These are phyloP conservation scores for Melolontha melolontha DNA, from an alignment of 2,888 invertebrate genomes.

Conservation along the genomic window DNA sequence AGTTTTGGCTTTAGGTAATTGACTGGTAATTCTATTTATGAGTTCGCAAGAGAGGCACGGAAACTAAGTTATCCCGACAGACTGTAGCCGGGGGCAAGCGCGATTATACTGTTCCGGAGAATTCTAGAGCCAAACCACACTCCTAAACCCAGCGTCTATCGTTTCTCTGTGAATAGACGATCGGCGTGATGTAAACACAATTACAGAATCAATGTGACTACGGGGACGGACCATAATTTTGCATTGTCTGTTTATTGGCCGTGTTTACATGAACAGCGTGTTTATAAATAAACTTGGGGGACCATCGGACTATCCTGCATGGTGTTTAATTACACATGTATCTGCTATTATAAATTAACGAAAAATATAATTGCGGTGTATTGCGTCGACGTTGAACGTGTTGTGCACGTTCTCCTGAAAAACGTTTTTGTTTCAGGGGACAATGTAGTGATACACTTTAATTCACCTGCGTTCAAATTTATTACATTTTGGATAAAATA, in stretches of 20 bases:
- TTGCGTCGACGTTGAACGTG: constrained; percentile 24
- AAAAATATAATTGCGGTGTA: constrained; percentile 44
- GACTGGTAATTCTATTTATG: constrained; percentile 53
- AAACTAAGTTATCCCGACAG: constrained; percentile 48
- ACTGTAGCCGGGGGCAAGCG: constrained; percentile 17
- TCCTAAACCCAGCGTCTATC: constrained; percentile 28
- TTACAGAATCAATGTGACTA: constrained; percentile 54
- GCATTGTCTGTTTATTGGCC: constrained; percentile 52
- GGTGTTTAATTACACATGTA: constrained; percentile 47
- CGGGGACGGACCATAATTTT: constrained; percentile 50
- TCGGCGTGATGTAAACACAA: constrained; percentile 53
- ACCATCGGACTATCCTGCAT: constrained; percentile 35
- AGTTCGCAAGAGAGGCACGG: constrained; percentile 43
- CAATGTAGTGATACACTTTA: constrained; percentile 18
- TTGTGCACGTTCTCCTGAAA: constrained; percentile 33
- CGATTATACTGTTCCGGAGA: constrained; percentile 30
- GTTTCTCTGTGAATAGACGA: constrained; percentile 46
- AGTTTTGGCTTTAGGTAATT: constrained; percentile 49
- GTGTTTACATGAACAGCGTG: constrained; percentile 49
- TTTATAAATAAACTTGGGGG: constrained; percentile 48
- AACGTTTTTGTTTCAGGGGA: constrained; percentile 24
- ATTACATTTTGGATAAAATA: constrained; percentile 6
- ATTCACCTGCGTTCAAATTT: constrained; percentile 26
- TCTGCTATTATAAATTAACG: constrained; percentile 45
- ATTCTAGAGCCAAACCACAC: constrained; percentile 32